Percentiles rank a stretch among this genome's conserved stretches.
Conservation (phyloP, 2,113 vertebrate genomes). For the Martes martes region DNA sequence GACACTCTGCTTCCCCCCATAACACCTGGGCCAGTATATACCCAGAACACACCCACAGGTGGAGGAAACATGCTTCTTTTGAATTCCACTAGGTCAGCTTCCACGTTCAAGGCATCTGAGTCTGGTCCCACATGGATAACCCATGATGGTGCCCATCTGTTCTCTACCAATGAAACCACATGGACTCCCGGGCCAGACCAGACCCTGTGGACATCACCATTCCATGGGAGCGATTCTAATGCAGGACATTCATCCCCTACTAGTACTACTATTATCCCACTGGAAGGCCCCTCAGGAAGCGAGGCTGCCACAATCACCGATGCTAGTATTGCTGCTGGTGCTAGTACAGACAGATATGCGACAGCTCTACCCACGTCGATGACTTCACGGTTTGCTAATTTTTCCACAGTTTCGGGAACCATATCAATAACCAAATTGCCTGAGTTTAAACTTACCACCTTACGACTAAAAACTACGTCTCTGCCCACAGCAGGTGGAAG, state of each 20-base stretch:
- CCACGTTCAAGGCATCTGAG: background rate
- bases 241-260: background rate
- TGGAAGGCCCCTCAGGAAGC: background rate
- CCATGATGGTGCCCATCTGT: background rate
- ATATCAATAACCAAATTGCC: background rate
- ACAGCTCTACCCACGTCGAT: background rate
- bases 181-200: conserved; percentile 33
- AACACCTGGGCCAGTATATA: background rate
- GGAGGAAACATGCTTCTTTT: background rate
- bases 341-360: background rate
- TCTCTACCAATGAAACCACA: background rate
- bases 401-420: conserved; percentile 4
- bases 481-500: background rate
- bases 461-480: background rate
- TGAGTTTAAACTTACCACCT: conserved; percentile 32
- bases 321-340: background rate
- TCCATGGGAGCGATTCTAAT: background rate
- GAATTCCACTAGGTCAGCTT: background rate
- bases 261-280: background rate
- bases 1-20: background rate
- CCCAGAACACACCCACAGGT: background rate
- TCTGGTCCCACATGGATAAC: conserved; percentile 24
- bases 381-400: conserved; percentile 8
- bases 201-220: background rate
- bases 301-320: background rate